These are phyloP conservation scores for Ochotona curzoniae DNA, from an alignment of 2,113 vertebrate genomes.

Conservation along the genomic window DNA sequence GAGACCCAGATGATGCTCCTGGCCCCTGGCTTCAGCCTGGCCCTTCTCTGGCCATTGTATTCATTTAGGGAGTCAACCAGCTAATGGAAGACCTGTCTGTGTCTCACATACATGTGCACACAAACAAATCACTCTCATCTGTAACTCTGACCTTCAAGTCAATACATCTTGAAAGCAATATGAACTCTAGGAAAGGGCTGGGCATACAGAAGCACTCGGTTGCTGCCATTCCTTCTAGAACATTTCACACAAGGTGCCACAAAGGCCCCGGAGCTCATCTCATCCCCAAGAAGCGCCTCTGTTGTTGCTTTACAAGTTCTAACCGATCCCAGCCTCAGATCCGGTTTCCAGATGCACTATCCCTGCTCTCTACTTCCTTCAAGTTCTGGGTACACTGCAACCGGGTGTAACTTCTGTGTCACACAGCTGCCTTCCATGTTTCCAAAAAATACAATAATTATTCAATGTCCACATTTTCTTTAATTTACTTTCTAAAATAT, in stretches of 20 bases:
- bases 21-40: too few relatives aligned
- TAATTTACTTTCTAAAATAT: not conserved
- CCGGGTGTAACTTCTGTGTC: not conserved
- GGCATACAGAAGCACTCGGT: not conserved
- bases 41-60: too few relatives aligned
- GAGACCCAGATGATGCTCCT: too few relatives aligned
- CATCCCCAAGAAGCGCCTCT: not conserved
- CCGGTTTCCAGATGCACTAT: not conserved
- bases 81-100: too few relatives aligned
- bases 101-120: too few relatives aligned
- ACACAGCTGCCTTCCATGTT: not conserved
- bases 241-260: not conserved
- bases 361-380: not conserved
- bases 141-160: too few relatives aligned
- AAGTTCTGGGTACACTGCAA: not conserved
- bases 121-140: too few relatives aligned
- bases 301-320: not conserved
- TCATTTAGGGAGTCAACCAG: too few relatives aligned
- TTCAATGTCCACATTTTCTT: not conserved
- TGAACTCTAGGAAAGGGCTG: not conserved
- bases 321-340: constrained; percentile 1
- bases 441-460: not conserved
- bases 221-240: not conserved
- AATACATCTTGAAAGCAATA: not conserved
- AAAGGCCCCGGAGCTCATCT: not conserved